These are phyloP conservation scores for Crotophaga sulcirostris DNA, from an alignment of 2,113 vertebrate species.

Conservation along the genomic window DNA sequence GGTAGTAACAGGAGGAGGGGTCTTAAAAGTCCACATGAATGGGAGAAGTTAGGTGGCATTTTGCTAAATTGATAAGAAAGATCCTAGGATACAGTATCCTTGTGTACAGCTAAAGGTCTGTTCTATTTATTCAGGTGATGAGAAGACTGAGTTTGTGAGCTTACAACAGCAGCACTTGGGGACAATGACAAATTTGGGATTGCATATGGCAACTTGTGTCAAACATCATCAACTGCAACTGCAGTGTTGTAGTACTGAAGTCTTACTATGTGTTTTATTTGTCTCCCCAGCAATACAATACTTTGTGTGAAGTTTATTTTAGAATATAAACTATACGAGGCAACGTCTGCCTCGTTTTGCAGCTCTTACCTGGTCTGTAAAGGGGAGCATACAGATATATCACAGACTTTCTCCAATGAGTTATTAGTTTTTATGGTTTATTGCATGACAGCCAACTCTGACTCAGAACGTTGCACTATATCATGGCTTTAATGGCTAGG, in stretches of 20 bases:
- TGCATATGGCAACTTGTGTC: neutral
- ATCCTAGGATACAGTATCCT: neutral
- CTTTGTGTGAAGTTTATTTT: neutral
- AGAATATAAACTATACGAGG: neutral
- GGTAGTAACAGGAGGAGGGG: neutral
- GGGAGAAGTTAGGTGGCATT: neutral
- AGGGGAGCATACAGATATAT: neutral
- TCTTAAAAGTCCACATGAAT: neutral
- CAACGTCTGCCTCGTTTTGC: neutral
- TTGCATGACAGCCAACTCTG: constrained; percentile 6
- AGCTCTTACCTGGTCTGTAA: neutral
- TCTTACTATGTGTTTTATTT: neutral
- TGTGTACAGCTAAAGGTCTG: neutral
- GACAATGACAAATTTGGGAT: neutral
- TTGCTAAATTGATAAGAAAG: neutral
- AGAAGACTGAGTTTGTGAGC: neutral
- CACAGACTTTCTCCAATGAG: neutral
- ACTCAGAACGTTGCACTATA: neutral
- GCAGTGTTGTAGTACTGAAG: neutral
- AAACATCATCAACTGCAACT: neutral
- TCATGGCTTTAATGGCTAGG: neutral
- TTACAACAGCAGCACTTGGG: neutral
- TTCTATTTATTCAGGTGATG: neutral
- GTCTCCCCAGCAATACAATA: neutral
- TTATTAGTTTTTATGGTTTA: neutral